Evolutionary conservation across 1,140 invertebrate genomes (phyloP).

Genomic region (Telenomus remus): DNA sequence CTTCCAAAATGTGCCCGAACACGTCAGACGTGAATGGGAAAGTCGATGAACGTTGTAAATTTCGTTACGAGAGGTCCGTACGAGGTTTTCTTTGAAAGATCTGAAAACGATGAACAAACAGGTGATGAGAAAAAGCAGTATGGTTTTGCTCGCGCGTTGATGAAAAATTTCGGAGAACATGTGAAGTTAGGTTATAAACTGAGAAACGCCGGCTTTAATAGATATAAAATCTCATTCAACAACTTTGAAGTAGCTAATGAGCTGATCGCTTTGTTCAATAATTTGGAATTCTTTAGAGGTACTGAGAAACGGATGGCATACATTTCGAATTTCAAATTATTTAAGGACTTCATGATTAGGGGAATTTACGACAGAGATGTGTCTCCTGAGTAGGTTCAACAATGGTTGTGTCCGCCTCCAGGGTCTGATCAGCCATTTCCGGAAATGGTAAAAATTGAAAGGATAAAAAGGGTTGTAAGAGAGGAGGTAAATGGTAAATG

Average conservation of each 20-base stretch:
- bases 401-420: background rate
- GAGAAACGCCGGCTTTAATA: constrained; percentile 8
- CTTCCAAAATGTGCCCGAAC: background rate
- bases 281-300: background rate
- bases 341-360: background rate
- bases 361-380: background rate
- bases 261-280: background rate
- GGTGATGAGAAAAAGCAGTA: constrained; percentile 11
- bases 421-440: background rate
- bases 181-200: background rate
- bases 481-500: background rate
- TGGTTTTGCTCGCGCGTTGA: background rate
- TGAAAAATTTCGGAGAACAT: background rate
- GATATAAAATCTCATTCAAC: constrained; percentile 3
- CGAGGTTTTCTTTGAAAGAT: constrained; percentile 11
- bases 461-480: background rate
- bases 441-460: background rate
- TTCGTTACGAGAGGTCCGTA: background rate
- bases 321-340: background rate
- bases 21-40: too few relatives aligned
- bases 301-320: constrained; percentile 8
- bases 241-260: constrained; percentile 1
- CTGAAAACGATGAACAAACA: background rate
- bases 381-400: background rate
- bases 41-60: background rate